Evolutionary conservation across 2,797 vertebrate genomes (phyloP).

Genomic region (Phoeniculus purpureus): DNA sequence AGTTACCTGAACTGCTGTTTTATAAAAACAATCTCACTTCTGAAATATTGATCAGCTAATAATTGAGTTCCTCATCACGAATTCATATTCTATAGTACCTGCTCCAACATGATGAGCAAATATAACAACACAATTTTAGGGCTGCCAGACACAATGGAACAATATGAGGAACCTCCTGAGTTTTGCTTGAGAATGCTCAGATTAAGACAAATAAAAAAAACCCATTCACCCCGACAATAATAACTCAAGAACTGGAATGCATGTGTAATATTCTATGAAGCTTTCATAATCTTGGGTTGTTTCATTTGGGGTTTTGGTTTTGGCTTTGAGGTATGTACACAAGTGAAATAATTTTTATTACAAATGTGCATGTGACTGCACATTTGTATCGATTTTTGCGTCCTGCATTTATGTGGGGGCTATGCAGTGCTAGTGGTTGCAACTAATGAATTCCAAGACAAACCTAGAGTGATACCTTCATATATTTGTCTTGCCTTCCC

Average conservation of each 20-base stretch:
- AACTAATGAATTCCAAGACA: background rate
- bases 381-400: background rate
- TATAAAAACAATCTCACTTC: background rate
- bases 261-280: background rate
- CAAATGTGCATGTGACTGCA: background rate
- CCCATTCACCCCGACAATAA: background rate
- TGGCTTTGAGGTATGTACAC: background rate
- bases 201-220: background rate
- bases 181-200: background rate
- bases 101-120: background rate
- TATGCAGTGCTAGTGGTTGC: background rate
- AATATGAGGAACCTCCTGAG: background rate
- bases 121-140: background rate
- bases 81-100: background rate
- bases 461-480: background rate
- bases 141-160: background rate
- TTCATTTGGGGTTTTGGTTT: too few species aligned
- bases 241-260: background rate
- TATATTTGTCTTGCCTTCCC: background rate
- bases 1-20: background rate
- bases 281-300: background rate
- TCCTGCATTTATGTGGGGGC: background rate
- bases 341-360: background rate
- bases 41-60: background rate
- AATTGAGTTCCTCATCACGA: background rate